These are phyloP conservation scores for Heterohyrax brucei DNA, from an alignment of 2,797 vertebrate genomes.

Conservation along the genomic window DNA sequence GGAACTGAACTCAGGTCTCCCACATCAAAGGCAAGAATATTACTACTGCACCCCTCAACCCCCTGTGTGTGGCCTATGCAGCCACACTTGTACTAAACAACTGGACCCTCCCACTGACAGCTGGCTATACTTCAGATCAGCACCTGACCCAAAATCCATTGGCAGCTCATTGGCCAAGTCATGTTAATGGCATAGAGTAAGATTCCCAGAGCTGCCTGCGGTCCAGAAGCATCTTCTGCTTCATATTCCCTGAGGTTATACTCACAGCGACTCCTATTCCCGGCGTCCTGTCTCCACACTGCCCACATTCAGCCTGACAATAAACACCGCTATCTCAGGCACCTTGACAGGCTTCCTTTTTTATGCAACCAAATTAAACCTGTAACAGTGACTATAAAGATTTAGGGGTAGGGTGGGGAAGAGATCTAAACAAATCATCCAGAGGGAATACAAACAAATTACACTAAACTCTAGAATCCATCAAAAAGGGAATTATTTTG, in stretches of 20 bases:
- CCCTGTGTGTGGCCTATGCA: not conserved
- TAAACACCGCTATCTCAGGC: not conserved
- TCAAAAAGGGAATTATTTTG: slow-evolving; percentile 10
- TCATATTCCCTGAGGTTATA: not conserved
- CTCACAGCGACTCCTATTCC: not conserved
- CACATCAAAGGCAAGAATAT: not conserved
- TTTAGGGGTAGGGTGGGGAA: not conserved
- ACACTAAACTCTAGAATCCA: slow-evolving; percentile 37
- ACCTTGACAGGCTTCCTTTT: not conserved
- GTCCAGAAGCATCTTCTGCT: not conserved
- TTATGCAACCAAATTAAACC: slow-evolving; percentile 27
- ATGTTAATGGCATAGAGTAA: not conserved
- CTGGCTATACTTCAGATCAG: not conserved
- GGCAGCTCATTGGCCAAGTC: not conserved
- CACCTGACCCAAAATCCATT: not conserved
- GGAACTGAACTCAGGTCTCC: not conserved
- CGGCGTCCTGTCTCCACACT: no score
- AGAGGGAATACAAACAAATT: not conserved
- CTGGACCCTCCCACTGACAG: not conserved
- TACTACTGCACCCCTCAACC: not conserved
- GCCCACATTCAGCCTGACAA: no score
- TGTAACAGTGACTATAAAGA: not conserved
- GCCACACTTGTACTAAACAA: not conserved
- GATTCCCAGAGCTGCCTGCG: not conserved
- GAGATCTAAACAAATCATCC: not conserved